Conservation (phyloP, 2,113 vertebrate genomes). For the Platysternon megacephalum region DNA sequence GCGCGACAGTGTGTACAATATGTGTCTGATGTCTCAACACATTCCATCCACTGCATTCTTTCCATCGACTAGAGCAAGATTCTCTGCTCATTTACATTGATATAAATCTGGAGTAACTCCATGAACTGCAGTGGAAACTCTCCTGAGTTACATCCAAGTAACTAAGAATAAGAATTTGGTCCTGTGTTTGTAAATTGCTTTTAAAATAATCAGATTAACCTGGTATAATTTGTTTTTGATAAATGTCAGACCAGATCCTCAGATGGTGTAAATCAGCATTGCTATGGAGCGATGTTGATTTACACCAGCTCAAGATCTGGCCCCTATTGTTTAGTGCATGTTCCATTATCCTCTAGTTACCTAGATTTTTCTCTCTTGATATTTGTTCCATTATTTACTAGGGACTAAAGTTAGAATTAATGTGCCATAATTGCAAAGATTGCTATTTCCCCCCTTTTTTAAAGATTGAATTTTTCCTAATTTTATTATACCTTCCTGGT, state of each 20-base stretch:
- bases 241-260: neutral
- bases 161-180: neutral
- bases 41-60: neutral
- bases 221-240: neutral
- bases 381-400: constrained; percentile 7
- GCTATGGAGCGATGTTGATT: rapidly evolving
- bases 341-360: neutral
- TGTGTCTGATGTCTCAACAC: neutral
- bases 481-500: neutral
- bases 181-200: neutral
- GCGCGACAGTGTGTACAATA: neutral
- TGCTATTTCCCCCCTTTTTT: neutral
- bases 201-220: neutral
- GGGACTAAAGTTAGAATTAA: neutral
- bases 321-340: neutral
- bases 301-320: neutral
- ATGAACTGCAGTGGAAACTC: neutral
- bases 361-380: neutral
- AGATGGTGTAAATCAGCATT: neutral
- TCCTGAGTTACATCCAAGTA: neutral
- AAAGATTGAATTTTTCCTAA: neutral
- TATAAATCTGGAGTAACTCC: neutral
- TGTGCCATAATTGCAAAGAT: neutral
- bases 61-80: neutral
- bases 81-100: neutral